Evolutionary conservation across 1,140 invertebrate genomes (phyloP), one percentile per base, ranked within the genome.

Genomic region (Drosophila insularis): DNA sequence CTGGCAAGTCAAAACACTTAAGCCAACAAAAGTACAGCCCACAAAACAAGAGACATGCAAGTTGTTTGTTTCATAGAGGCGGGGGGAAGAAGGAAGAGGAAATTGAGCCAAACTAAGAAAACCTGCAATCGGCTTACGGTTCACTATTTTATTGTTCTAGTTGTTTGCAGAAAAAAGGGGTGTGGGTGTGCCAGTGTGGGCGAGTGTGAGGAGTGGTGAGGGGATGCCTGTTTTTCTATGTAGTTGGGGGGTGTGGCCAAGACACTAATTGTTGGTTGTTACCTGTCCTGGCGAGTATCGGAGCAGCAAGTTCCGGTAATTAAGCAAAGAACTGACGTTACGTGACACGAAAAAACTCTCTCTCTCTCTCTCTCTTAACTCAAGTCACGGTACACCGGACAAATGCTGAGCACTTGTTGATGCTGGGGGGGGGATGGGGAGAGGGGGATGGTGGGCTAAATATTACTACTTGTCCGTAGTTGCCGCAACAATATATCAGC

Each of bases 401-500:
- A 27, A 40, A 10, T 31, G 23, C 23, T 17, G 35, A 10, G 17
- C 65, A 76, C 73, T 66, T 76, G 73, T 76, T 76, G 73, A 50
- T 17, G 14, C n/a, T 21, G 19, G 13, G 39, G 17, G 53, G 19
- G 14, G 0, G 17, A 2, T 4, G 11, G 19, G 10, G 1, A 2
- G n/a, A n/a, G n/a, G n/a, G 8, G 8, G 6, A 2, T 17, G 40
- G 17, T 21, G 19, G 27, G 5, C 17, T 1, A 21, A 21, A 2
- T 50, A 19, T 11, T 27, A 11, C 54, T 56, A 21, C 54, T 55
- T 50, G 43, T 21, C 19, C 17, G 31, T 11, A 61, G 60, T 37
- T 74, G 72, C 72, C 67, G 72, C 72, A 74, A 72, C 67, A 74
- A 74, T 74, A 74, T 74, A 76, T 76, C 73, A 76, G 75, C 72